Conservation (phyloP, 2,888 invertebrate genomes). For the Nymphalis polychloros region DNA sequence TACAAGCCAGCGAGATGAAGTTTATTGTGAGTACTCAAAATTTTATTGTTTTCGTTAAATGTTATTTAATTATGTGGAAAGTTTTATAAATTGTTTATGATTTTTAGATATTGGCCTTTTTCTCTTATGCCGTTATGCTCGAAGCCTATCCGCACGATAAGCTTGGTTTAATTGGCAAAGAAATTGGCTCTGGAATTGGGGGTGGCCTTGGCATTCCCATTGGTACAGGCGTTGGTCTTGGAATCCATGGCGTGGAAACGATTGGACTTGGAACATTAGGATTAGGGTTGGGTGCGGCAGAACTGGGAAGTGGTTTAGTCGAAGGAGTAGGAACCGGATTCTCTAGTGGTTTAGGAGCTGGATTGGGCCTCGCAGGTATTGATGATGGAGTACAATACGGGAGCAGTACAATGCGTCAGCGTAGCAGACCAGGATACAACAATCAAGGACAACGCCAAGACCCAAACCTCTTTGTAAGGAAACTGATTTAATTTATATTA, state of each 20-base stretch:
- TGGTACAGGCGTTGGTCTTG: not conserved
- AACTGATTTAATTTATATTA: too few species aligned
- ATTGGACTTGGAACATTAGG: not conserved
- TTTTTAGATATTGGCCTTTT: constrained; percentile 19
- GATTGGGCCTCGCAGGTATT: constrained; percentile 23
- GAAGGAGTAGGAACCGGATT: constrained; percentile 5
- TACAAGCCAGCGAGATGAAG: constrained; percentile 25
- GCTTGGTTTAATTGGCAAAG: constrained; percentile 4
- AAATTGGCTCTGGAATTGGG: constrained; percentile 1
- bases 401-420: too few species aligned
- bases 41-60: not conserved
- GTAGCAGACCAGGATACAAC: constrained; percentile 31
- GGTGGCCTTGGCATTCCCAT: not conserved
- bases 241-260: not conserved
- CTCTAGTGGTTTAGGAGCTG: constrained; percentile 4
- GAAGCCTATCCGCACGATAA: constrained; percentile 11
- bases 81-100: not conserved
- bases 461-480: not conserved
- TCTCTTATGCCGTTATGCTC: constrained; percentile 9
- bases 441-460: constrained; percentile 28
- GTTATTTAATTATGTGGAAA: not conserved
- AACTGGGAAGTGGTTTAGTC: not conserved
- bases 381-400: constrained; percentile 21
- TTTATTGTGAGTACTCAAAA: constrained; percentile 18
- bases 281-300: not conserved